A percentile compares a stretch with the other conserved stretches of the same genome.
Evolutionary conservation across 2,113 vertebrate species (phyloP).

Genomic region (Desmodus rotundus): DNA sequence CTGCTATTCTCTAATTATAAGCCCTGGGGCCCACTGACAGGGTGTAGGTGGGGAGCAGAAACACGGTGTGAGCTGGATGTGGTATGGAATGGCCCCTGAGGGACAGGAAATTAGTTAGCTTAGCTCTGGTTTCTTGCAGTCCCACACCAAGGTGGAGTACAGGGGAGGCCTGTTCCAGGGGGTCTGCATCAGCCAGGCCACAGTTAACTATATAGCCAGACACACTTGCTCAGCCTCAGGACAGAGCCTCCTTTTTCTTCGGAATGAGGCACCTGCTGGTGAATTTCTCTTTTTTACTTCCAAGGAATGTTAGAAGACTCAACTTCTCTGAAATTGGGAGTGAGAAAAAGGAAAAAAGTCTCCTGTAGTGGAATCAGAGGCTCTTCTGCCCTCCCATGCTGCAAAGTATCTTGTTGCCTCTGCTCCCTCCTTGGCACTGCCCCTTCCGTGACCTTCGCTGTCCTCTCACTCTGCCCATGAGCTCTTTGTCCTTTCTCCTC

Average conservation of each 20-base stretch:
- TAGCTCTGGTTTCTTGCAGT: neutral
- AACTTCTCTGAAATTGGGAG: neutral
- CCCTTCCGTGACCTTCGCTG: rapidly evolving
- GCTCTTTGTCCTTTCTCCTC: neutral
- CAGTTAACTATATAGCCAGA: neutral
- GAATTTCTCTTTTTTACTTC: neutral
- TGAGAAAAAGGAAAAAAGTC: neutral
- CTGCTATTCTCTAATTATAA: conserved; percentile 36
- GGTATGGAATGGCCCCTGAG: neutral
- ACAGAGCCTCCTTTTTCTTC: neutral
- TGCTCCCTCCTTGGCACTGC: too few species aligned
- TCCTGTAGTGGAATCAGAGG: neutral
- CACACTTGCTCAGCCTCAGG: neutral
- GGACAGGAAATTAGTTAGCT: neutral
- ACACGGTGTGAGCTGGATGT: neutral
- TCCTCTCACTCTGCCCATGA: neutral
- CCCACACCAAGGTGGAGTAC: too few species aligned
- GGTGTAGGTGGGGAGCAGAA: neutral
- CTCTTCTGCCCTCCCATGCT: neutral
- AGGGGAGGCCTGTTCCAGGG: neutral
- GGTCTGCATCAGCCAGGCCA: neutral
- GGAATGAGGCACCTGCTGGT: neutral
- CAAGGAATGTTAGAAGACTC: neutral
- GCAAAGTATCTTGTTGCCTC: neutral
- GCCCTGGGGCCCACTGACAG: neutral